Conservation (phyloP, 2,888 invertebrate genomes). For the Nasonovia ribisnigri region DNA sequence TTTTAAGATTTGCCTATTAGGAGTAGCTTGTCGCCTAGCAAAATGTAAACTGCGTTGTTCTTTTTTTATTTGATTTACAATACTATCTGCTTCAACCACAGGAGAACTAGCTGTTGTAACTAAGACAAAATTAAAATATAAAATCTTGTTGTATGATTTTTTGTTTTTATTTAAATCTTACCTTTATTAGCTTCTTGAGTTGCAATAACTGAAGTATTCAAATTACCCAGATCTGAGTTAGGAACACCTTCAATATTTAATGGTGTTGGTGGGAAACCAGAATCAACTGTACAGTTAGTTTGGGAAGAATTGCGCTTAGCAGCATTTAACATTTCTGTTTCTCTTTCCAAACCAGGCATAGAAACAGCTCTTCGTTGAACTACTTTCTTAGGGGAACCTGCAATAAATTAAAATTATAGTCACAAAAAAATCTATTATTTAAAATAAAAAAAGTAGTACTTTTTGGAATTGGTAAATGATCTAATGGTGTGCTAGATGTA, state of each 20-base stretch:
- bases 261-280: slow-evolving; percentile 14
- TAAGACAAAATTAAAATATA: not conserved
- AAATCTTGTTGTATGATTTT: not conserved
- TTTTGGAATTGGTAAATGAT: slow-evolving; percentile 60
- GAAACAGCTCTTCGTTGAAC: slow-evolving; percentile 71
- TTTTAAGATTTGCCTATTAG: slow-evolving; percentile 59
- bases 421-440: not conserved
- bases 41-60: slow-evolving; percentile 62
- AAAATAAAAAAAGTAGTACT: slow-evolving; percentile 37
- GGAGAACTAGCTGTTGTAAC: slow-evolving; percentile 36
- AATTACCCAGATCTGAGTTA: slow-evolving; percentile 35
- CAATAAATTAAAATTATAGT: slow-evolving; percentile 36
- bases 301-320: slow-evolving; percentile 60
- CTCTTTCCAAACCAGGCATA: slow-evolving; percentile 71
- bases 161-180: slow-evolving; percentile 10
- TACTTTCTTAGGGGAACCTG: slow-evolving; percentile 72
- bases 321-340: slow-evolving; percentile 50
- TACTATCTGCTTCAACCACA: slow-evolving; percentile 42
- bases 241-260: slow-evolving; percentile 27
- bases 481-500: slow-evolving; percentile 70
- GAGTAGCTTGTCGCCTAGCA: slow-evolving; percentile 28
- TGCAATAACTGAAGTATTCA: slow-evolving; percentile 27
- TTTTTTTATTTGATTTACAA: slow-evolving; percentile 55
- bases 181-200: slow-evolving; percentile 52
- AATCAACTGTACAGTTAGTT: slow-evolving; percentile 50